Conservation (phyloP, 2,888 invertebrate species). For the Pasiphila rectangulata region DNA sequence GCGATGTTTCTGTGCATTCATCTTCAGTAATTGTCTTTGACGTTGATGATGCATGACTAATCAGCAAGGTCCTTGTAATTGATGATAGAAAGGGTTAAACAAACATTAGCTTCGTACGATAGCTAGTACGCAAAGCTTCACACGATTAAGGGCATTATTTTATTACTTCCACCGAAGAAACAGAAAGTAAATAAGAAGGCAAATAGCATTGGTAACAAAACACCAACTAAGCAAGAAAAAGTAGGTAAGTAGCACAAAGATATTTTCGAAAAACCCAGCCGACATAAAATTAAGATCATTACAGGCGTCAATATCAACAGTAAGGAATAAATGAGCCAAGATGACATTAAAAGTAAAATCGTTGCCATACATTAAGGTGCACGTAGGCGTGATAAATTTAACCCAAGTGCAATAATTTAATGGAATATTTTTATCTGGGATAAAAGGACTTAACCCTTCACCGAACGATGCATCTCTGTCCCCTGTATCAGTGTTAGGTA, state of each 20-base stretch:
- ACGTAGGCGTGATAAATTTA: conserved; percentile 47
- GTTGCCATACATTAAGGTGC: conserved; percentile 35
- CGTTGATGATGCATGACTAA: conserved; percentile 57
- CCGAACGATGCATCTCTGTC: conserved; percentile 58
- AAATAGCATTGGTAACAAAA: neutral
- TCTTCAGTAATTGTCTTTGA: conserved; percentile 45
- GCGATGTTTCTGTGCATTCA: conserved; percentile 19
- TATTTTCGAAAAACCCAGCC: neutral
- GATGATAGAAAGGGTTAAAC: conserved; percentile 40
- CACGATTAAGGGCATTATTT: no score
- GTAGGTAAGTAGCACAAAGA: neutral
- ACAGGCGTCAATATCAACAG: conserved; percentile 10
- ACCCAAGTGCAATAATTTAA: conserved; percentile 45
- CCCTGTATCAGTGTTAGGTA: conserved; percentile 52
- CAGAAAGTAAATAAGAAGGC: no score
- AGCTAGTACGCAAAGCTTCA: no score
- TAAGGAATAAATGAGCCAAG: conserved; percentile 10
- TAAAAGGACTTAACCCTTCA: conserved; percentile 49
- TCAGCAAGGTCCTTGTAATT: conserved; percentile 48
- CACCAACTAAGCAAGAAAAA: neutral
- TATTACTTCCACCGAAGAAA: no score
- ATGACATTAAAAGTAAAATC: conserved; percentile 41
- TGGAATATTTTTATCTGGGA: conserved; percentile 54
- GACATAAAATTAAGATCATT: conserved; percentile 9
- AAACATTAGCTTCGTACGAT: conserved; percentile 26